These are phyloP conservation scores for Hestina assimilis DNA, from an alignment of 1,140 invertebrate genomes.

Conservation along the genomic window DNA sequence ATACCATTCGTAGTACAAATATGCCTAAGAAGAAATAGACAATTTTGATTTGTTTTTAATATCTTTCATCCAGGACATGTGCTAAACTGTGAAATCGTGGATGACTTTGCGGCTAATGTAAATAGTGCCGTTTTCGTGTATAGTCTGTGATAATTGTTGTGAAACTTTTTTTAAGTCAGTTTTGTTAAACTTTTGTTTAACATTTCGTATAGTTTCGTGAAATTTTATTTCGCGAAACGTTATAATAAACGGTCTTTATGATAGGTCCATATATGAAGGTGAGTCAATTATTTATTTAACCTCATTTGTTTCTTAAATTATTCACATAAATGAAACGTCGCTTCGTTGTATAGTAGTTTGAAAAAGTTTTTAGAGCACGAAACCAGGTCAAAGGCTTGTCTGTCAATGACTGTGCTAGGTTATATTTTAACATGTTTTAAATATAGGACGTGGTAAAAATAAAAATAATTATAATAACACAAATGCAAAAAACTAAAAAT, in stretches of 20 bases:
- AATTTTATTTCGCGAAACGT: constrained; percentile 68
- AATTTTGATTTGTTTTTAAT: constrained; percentile 10
- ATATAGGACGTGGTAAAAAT: too few species aligned
- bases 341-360: constrained; percentile 3
- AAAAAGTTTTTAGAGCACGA: constrained; percentile 15
- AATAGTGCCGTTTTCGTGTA: constrained; percentile 48
- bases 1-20: constrained; percentile 36
- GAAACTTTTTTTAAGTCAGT: constrained; percentile 48
- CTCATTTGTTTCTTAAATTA: constrained; percentile 1
- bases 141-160: constrained; percentile 72
- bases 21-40: constrained; percentile 75
- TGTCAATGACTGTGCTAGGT: background rate
- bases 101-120: constrained; percentile 51
- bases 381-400: constrained; percentile 24
- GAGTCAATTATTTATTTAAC: constrained; percentile 38
- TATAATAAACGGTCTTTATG: constrained; percentile 70
- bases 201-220: constrained; percentile 58
- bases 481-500: too few species aligned
- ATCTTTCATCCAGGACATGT: constrained; percentile 43
- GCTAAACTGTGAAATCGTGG: constrained; percentile 56
- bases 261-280: constrained; percentile 78
- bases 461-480: background rate
- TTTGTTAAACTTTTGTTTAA: constrained; percentile 44
- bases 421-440: background rate
- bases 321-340: too few species aligned